These are phyloP conservation scores for Nomada lathburiana DNA, from an alignment of 2,888 invertebrate species.

Conservation along the genomic window DNA sequence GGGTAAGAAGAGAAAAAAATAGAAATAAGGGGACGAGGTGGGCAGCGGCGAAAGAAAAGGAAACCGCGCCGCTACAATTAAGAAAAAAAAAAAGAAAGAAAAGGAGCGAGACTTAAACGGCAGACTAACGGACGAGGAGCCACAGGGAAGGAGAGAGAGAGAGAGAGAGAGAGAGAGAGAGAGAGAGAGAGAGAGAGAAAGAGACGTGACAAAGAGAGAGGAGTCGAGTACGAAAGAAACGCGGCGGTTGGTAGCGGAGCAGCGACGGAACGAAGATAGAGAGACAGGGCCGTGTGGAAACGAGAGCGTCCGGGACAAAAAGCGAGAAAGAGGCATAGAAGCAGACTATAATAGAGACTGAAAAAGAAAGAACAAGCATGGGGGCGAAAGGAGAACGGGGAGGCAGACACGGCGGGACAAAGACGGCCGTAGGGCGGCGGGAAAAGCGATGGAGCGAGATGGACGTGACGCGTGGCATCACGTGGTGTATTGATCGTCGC, in stretches of 20 bases:
- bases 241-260: background rate
- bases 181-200: background rate
- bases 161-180: background rate
- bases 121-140: conserved; percentile 4
- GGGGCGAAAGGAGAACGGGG: conserved; percentile 37
- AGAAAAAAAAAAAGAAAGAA: conserved; percentile 27
- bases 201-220: conserved; percentile 38
- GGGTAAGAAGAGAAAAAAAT: conserved; percentile 20
- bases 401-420: conserved; percentile 31
- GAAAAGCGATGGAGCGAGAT: conserved; percentile 55
- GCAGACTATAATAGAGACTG: conserved; percentile 54
- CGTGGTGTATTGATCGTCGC: conserved; percentile 83
- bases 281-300: conserved; percentile 28
- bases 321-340: conserved; percentile 16
- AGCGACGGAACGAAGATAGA: conserved; percentile 17
- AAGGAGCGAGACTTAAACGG: conserved; percentile 46
- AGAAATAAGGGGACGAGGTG: background rate
- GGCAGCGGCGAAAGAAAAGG: conserved; percentile 19
- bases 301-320: conserved; percentile 19
- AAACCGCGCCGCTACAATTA: conserved; percentile 47
- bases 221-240: conserved; percentile 27
- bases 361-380: conserved; percentile 44
- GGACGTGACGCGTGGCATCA: conserved; percentile 82
- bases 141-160: conserved; percentile 1
- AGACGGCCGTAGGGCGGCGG: conserved; percentile 25